phyloP scores from a whole-genome alignment of 2,113 vertebrate species.

The Malurus melanocephalus region DNA sequence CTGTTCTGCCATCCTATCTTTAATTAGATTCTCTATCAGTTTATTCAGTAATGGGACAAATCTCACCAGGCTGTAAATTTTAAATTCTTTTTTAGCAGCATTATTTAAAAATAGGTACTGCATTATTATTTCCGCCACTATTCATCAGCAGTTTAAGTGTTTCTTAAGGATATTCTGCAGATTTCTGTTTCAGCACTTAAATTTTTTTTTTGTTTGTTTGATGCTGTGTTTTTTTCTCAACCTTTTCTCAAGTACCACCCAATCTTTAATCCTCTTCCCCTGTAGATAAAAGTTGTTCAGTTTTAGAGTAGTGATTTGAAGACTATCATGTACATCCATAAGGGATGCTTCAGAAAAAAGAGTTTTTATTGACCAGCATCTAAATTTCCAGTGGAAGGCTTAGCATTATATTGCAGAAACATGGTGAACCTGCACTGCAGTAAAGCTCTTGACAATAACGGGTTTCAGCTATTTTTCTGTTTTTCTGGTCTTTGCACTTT shows the following conservation, averaged over 20 bases:
- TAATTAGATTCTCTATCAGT: constrained; percentile 45
- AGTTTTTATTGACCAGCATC: background rate
- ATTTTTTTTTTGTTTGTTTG: background rate
- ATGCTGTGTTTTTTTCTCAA: background rate
- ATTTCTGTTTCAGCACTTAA: background rate
- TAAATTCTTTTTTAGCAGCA: background rate
- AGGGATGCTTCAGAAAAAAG: background rate
- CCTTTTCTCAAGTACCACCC: background rate
- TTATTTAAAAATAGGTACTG: constrained; percentile 24
- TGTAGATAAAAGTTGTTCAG: background rate
- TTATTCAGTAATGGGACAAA: constrained; percentile 16
- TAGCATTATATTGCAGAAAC: background rate
- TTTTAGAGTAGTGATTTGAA: background rate
- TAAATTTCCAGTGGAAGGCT: background rate
- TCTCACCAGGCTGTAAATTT: constrained; percentile 49
- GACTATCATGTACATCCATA: rapidly evolving
- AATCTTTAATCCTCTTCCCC: background rate
- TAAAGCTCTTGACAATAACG: background rate
- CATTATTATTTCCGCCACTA: background rate
- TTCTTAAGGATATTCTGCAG: background rate
- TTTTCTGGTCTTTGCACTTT: background rate
- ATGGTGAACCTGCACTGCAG: rapidly evolving
- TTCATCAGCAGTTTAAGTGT: background rate
- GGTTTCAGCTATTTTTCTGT: background rate
- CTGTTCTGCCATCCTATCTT: constrained; percentile 38